Conservation (phyloP, 2,797 vertebrate genomes). For the Atherinosoma microstoma region DNA sequence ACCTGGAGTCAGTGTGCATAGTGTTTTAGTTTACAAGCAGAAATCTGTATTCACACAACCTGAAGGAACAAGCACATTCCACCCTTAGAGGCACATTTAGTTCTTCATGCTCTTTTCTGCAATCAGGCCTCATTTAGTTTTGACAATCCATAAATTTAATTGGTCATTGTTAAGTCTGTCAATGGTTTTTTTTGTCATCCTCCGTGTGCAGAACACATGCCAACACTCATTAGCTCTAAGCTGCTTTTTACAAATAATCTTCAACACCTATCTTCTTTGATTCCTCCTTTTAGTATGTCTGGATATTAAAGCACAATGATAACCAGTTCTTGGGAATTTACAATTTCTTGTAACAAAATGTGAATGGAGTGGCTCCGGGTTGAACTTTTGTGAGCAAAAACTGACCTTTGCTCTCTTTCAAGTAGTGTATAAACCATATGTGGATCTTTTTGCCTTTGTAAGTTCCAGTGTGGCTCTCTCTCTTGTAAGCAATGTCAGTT, state of each 20-base stretch:
- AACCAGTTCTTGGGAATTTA: slow-evolving; percentile 8
- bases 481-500: slow-evolving; percentile 31
- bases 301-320: slow-evolving; percentile 24
- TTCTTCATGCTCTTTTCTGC: slow-evolving; percentile 30
- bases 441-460: slow-evolving; percentile 29
- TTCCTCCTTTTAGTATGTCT: slow-evolving; percentile 17
- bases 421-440: slow-evolving; percentile 23
- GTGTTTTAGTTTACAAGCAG: slow-evolving; percentile 2
- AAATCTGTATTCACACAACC: slow-evolving; percentile 35
- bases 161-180: slow-evolving; percentile 54
- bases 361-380: background rate
- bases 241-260: slow-evolving; percentile 27
- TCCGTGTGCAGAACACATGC: slow-evolving; percentile 56
- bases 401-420: slow-evolving; percentile 39
- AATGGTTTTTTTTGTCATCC: slow-evolving; percentile 43
- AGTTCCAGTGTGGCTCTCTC: background rate
- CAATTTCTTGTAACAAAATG: slow-evolving; percentile 18
- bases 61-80: slow-evolving; percentile 18
- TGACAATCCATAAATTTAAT: slow-evolving; percentile 55
- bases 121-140: slow-evolving; percentile 51
- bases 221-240: slow-evolving; percentile 50
- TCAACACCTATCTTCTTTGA: slow-evolving; percentile 24
- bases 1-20: slow-evolving; percentile 4
- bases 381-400: slow-evolving; percentile 25
- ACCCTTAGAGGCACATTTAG: slow-evolving; percentile 6